A percentile compares a stretch with the other conserved stretches of the same genome.
phyloP scores from a whole-genome alignment of 92 coral and sea anemone species.

The Siderastrea radians region DNA sequence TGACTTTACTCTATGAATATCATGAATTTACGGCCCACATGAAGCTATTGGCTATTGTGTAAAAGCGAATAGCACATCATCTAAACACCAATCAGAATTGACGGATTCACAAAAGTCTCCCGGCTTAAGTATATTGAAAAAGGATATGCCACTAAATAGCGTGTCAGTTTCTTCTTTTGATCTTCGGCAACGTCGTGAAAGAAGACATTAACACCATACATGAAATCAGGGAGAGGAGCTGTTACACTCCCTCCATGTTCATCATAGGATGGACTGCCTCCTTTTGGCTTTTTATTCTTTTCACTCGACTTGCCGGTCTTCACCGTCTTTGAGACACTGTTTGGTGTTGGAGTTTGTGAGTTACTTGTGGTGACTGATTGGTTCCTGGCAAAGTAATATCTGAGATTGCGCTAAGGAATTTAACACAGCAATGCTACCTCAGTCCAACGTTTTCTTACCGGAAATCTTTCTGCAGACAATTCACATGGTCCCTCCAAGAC shows the following conservation, averaged over 20 bases:
- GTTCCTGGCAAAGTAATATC: slow-evolving; percentile 84
- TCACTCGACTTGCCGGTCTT: slow-evolving; percentile 11
- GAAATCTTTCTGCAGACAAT: too few species aligned
- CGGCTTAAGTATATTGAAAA: neutral
- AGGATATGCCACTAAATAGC: slow-evolving; percentile 97
- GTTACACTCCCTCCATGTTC: neutral
- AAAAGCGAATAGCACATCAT: too few species aligned
- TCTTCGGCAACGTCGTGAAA: slow-evolving; percentile 69
- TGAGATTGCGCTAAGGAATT: slow-evolving; percentile 20
- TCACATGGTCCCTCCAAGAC: too few species aligned
- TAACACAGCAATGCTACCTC: neutral
- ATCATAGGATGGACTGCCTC: neutral
- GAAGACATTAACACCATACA: slow-evolving; percentile 81
- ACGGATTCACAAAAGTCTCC: neutral
- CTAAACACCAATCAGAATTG: too few species aligned
- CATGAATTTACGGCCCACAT: too few species aligned
- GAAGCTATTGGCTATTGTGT: too few species aligned
- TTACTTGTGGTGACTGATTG: neutral
- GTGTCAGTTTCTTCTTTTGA: slow-evolving; percentile 60
- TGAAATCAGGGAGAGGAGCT: slow-evolving; percentile 75
- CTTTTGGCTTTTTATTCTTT: neutral
- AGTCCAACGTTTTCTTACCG: too few species aligned
- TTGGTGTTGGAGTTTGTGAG: slow-evolving; percentile 9
- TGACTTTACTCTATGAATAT: too few species aligned
- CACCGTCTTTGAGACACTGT: slow-evolving; percentile 9